Conservation (phyloP, 2,113 vertebrate genomes). For the Tangachromis dhanisi region DNA sequence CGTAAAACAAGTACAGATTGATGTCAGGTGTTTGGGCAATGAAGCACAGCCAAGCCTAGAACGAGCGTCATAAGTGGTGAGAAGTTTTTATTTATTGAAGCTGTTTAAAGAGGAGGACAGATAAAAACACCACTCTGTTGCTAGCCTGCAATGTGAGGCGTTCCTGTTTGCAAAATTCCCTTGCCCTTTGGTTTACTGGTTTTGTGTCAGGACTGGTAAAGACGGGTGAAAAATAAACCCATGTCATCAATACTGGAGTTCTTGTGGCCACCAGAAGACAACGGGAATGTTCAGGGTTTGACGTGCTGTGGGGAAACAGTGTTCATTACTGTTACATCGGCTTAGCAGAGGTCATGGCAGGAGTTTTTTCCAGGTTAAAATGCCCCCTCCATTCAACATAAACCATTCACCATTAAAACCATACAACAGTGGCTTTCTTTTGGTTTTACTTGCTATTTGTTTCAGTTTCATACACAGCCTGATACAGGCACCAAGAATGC, state of each 20-base stretch:
- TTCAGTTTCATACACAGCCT: not conserved
- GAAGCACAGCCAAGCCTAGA: not conserved
- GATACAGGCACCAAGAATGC: not conserved
- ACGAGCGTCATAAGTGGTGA: not conserved
- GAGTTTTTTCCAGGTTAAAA: not conserved
- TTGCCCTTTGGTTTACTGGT: not conserved
- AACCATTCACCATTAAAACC: not conserved
- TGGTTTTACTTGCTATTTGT: not conserved
- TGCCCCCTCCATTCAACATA: not conserved
- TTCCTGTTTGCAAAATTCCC: not conserved
- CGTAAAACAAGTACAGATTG: not conserved
- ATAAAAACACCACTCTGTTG: not conserved
- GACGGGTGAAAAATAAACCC: not conserved
- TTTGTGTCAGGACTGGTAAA: not conserved
- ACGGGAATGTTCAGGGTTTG: not conserved
- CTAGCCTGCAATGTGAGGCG: not conserved
- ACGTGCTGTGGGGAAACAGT: not conserved
- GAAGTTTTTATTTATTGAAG: not conserved
- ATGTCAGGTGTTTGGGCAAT: not conserved
- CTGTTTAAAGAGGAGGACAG: not conserved
- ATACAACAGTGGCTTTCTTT: not conserved
- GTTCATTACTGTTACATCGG: not conserved
- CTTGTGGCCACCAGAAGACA: not conserved
- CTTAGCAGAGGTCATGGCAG: not conserved
- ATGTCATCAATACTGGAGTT: not conserved